Conservation (phyloP, 1,140 invertebrate genomes). For the Diorhabda carinulata region DNA sequence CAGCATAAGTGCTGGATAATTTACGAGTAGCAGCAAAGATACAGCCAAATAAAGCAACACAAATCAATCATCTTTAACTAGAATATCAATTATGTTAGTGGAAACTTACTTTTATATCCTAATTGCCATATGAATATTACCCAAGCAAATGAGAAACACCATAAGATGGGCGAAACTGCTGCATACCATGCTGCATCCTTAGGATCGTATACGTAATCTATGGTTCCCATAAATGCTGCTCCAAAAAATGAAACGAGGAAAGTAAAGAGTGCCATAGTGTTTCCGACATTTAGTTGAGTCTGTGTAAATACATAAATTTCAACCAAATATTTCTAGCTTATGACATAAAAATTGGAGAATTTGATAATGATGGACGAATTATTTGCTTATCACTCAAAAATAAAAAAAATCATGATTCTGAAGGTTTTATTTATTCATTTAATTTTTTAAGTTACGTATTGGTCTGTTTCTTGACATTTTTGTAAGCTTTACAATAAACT, state of each 20-base stretch:
- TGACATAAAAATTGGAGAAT: background rate
- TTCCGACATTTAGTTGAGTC: conserved; percentile 53
- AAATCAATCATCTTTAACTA: no score
- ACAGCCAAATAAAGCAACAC: no score
- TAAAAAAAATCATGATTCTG: no score
- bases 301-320: conserved; percentile 41
- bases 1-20: no score
- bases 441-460: no score
- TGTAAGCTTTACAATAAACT: no score
- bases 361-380: background rate
- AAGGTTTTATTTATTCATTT: no score
- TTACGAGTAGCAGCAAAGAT: no score
- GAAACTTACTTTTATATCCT: conserved; percentile 39
- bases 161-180: conserved; percentile 67
- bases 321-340: background rate
- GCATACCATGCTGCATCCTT: conserved; percentile 65
- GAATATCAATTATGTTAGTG: conserved; percentile 40
- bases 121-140: conserved; percentile 34
- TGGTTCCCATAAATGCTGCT: conserved; percentile 62
- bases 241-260: conserved; percentile 57
- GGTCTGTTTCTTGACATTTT: no score
- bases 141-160: conserved; percentile 66
- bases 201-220: conserved; percentile 63
- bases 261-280: conserved; percentile 36
- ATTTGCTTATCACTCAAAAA: no score